phyloP scores from a whole-genome alignment of 2,888 invertebrate species.

The Drosophila colorata region DNA sequence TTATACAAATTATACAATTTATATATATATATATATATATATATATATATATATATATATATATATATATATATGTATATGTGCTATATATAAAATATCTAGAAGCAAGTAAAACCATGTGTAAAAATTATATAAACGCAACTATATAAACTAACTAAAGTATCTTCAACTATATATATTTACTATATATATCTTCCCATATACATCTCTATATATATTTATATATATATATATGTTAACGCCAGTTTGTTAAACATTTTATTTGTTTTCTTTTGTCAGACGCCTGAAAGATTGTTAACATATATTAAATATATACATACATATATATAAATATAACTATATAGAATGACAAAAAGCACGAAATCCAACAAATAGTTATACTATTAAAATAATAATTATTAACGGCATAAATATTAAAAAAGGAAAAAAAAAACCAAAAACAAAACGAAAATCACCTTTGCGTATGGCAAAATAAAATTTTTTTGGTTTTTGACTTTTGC shows the following conservation, averaged over 20 bases:
- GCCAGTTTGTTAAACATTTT: slow-evolving; percentile 40
- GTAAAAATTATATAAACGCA: slow-evolving; percentile 33
- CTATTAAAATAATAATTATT: slow-evolving; percentile 20
- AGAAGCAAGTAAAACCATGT: slow-evolving; percentile 28
- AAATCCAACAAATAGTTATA: slow-evolving; percentile 29
- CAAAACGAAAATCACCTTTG: slow-evolving; percentile 7
- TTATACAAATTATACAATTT: slow-evolving; percentile 5
- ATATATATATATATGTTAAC: slow-evolving; percentile 17
- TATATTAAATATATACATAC: not conserved
- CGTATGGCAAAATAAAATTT: slow-evolving; percentile 56
- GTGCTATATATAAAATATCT: slow-evolving; percentile 6
- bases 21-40: slow-evolving; percentile 19
- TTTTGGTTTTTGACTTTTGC: slow-evolving; percentile 54
- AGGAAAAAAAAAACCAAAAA: not conserved
- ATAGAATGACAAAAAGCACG: slow-evolving; percentile 32
- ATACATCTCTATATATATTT: slow-evolving; percentile 21
- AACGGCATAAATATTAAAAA: slow-evolving; percentile 13
- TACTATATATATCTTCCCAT: slow-evolving; percentile 22
- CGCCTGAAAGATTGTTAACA: slow-evolving; percentile 48
- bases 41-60: slow-evolving; percentile 19
- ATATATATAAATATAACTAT: slow-evolving; percentile 17
- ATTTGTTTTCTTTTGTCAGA: slow-evolving; percentile 19
- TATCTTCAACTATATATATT: slow-evolving; percentile 12
- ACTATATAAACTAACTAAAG: slow-evolving; percentile 21
- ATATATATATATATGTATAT: slow-evolving; percentile 15